These are phyloP conservation scores for Eudemis profundana DNA, from an alignment of 2,888 invertebrate species.

Conservation along the genomic window DNA sequence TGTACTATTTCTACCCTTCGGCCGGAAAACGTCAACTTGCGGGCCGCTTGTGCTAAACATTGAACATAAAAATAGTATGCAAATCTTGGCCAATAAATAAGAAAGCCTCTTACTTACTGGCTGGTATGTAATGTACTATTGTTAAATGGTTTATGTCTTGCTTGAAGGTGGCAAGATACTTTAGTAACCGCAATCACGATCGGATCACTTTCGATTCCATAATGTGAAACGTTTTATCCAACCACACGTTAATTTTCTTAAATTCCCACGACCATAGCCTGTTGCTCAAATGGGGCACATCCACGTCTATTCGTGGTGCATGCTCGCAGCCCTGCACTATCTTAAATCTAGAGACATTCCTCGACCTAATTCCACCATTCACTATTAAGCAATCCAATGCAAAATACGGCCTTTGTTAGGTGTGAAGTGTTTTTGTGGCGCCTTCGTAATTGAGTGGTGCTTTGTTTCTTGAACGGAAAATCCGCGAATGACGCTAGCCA, in stretches of 20 bases:
- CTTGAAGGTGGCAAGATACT: background rate
- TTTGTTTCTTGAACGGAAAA: constrained; percentile 25
- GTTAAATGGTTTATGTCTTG: too few relatives aligned
- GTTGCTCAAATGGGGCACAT: constrained; percentile 10
- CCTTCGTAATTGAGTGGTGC: constrained; percentile 7
- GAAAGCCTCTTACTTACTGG: too few relatives aligned
- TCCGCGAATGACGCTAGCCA: background rate
- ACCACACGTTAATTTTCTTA: constrained; percentile 3
- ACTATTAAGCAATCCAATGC: constrained; percentile 30
- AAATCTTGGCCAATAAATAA: too few relatives aligned
- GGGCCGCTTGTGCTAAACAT: too few relatives aligned
- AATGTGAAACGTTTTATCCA: background rate
- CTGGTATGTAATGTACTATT: too few relatives aligned
- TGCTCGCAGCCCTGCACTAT: constrained; percentile 21
- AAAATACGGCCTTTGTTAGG: constrained; percentile 27
- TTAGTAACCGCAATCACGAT: background rate
- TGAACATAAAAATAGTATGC: too few relatives aligned
- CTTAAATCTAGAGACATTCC: constrained; percentile 21
- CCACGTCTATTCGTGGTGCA: constrained; percentile 16
- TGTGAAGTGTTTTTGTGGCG: constrained; percentile 30
- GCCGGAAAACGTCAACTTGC: too few relatives aligned
- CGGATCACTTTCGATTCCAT: background rate
- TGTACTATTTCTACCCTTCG: too few relatives aligned
- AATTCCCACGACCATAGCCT: background rate
- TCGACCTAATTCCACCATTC: constrained; percentile 40